A percentile compares a stretch with the other conserved stretches of the same genome.
Evolutionary conservation across 1,140 invertebrate species (phyloP).

Genomic region (Habropoda laboriosa): DNA sequence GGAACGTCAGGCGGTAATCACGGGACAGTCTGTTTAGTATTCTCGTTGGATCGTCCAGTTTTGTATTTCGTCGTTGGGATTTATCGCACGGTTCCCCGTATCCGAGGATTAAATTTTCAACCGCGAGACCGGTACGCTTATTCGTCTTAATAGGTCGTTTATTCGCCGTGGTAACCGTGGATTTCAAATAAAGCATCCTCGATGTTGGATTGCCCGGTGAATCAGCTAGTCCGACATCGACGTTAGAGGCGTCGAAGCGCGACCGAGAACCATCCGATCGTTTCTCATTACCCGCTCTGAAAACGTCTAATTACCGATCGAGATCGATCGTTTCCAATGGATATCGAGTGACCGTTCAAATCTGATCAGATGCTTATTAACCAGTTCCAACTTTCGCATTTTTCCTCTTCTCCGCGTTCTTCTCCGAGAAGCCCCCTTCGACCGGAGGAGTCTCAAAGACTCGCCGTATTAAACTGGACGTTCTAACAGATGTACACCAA

Average conservation of each 20-base stretch:
- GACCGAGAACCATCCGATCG: neutral
- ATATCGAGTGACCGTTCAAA: neutral
- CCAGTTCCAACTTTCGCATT: constrained; percentile 5
- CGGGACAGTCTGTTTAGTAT: neutral
- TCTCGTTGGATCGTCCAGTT: neutral
- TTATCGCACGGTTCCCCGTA: neutral
- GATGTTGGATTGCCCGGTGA: neutral
- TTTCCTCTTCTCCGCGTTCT: neutral
- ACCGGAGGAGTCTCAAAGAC: constrained; percentile 20
- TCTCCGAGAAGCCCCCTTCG: neutral
- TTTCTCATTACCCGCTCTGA: constrained; percentile 5
- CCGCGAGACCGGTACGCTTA: too few relatives aligned
- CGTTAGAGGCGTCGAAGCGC: neutral
- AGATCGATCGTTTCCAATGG: neutral
- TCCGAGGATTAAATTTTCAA: constrained; percentile 19
- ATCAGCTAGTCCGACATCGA: neutral
- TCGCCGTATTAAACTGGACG: neutral
- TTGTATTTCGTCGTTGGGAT: constrained; percentile 26
- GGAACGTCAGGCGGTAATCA: neutral
- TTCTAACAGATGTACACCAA: constrained; percentile 31
- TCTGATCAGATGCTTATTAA: neutral
- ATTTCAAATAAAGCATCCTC: neutral
- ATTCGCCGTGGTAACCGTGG: neutral
- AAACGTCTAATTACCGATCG: constrained; percentile 14
- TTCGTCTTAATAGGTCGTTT: constrained; percentile 19